phyloP scores from a whole-genome alignment of 2,113 vertebrate species.

The Craseonycteris thonglongyai region DNA sequence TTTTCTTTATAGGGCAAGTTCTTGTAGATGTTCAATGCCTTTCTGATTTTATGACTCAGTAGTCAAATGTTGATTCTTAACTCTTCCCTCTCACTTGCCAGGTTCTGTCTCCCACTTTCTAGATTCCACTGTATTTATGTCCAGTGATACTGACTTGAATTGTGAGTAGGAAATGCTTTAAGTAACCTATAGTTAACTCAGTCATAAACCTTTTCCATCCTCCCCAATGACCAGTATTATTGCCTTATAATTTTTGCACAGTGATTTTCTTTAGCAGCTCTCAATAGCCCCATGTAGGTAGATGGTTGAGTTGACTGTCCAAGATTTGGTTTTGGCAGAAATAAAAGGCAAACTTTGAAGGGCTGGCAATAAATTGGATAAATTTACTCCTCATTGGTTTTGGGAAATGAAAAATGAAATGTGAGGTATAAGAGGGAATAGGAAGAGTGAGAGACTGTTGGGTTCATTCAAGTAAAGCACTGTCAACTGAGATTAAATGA shows the following conservation, averaged over 20 bases:
- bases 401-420: conserved; percentile 21
- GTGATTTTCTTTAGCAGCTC: not conserved
- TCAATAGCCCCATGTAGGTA: not conserved
- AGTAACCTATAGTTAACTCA: not conserved
- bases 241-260: not conserved
- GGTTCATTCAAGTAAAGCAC: not conserved
- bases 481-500: not conserved
- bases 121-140: conserved; percentile 39
- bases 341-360: not conserved
- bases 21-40: conserved; percentile 73
- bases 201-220: not conserved
- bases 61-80: conserved; percentile 61
- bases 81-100: conserved; percentile 53
- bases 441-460: not conserved
- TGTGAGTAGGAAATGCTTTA: conserved; percentile 21
- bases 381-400: not conserved
- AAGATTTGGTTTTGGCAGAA: not conserved
- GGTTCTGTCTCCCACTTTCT: conserved; percentile 17
- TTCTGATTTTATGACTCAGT: conserved; percentile 69
- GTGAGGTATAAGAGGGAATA: not conserved
- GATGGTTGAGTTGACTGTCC: not conserved
- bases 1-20: conserved; percentile 70
- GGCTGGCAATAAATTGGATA: not conserved
- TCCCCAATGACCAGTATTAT: not conserved
- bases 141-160: conserved; percentile 1